These are phyloP conservation scores for Lasioglossum baleicum DNA, from an alignment of 1,140 invertebrate species.

Conservation along the genomic window DNA sequence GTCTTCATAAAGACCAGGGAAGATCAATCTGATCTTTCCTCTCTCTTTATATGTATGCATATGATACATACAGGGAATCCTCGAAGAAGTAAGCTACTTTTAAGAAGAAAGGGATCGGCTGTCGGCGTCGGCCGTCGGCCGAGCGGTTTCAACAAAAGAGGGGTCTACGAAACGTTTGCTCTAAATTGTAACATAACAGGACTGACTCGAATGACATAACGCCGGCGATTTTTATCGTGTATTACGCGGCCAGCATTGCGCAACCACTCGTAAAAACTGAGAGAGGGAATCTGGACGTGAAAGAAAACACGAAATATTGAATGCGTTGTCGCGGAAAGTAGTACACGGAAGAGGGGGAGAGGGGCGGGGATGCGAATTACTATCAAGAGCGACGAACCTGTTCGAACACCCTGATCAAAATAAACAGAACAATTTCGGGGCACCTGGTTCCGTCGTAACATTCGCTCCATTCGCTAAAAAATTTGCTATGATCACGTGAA, in stretches of 20 bases:
- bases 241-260: background rate
- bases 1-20: background rate
- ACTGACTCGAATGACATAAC: slow-evolving; percentile 13
- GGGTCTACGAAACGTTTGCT: background rate
- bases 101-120: too few species aligned
- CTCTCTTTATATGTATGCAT: background rate
- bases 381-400: background rate
- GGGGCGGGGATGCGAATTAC: background rate
- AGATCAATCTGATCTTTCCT: background rate
- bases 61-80: background rate
- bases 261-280: slow-evolving; percentile 19
- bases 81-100: too few species aligned
- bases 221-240: slow-evolving; percentile 22
- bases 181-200: background rate
- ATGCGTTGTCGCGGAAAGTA: background rate
- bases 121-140: too few species aligned
- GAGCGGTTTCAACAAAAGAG: too few species aligned
- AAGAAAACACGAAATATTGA: background rate
- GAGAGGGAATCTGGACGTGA: background rate
- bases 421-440: too few species aligned
- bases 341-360: too few species aligned
- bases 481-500: too few species aligned
- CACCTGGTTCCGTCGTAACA: too few species aligned
- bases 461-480: too few species aligned
- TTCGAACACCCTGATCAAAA: background rate